These are phyloP conservation scores for Crepidodera aurea DNA, from an alignment of 2,888 invertebrate species.

Conservation along the genomic window DNA sequence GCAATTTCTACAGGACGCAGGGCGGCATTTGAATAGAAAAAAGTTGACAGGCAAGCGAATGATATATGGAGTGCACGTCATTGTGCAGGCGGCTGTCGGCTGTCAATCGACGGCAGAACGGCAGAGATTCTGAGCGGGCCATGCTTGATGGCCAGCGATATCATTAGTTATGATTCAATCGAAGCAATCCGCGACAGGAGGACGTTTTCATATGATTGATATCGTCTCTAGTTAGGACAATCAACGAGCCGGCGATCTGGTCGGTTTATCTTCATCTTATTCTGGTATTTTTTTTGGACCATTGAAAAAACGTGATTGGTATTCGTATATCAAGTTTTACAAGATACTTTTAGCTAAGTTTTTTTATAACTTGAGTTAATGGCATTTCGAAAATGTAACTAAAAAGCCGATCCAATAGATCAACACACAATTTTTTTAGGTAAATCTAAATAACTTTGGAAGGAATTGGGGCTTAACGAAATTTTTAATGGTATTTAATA, in stretches of 20 bases:
- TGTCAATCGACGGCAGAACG: slow-evolving; percentile 45
- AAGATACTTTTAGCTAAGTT: too few species aligned
- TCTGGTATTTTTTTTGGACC: not conserved
- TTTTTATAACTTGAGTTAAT: too few species aligned
- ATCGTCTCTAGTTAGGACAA: slow-evolving; percentile 45
- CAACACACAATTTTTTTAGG: too few species aligned
- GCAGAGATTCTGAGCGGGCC: slow-evolving; percentile 1
- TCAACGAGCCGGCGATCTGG: slow-evolving; percentile 9
- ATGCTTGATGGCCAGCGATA: slow-evolving; percentile 42
- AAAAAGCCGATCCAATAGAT: too few species aligned
- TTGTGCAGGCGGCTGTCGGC: slow-evolving; percentile 48
- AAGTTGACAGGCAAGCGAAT: slow-evolving; percentile 45
- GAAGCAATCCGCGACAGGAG: slow-evolving; percentile 49
- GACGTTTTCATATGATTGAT: slow-evolving; percentile 50
- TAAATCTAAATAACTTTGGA: too few species aligned
- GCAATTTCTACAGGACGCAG: not conserved
- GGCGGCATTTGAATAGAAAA: slow-evolving; percentile 39
- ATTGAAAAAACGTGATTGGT: not conserved
- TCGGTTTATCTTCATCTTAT: not conserved
- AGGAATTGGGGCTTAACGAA: too few species aligned
- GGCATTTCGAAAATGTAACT: too few species aligned
- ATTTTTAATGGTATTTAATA: too few species aligned
- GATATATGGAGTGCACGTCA: slow-evolving; percentile 51
- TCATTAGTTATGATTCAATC: slow-evolving; percentile 57
- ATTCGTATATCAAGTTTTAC: too few species aligned